Conservation (phyloP, 2,113 vertebrate genomes). For the Rutilus rutilus region DNA sequence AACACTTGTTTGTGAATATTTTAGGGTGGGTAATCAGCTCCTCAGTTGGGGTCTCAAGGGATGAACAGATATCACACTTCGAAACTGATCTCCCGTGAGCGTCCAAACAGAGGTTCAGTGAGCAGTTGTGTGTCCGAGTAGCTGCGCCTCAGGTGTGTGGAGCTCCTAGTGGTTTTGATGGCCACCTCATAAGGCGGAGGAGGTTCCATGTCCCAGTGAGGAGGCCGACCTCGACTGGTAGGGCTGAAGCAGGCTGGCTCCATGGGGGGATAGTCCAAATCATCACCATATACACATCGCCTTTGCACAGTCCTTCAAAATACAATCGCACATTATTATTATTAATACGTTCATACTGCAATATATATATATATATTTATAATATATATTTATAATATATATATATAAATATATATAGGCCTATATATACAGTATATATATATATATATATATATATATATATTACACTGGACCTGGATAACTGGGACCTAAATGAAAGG, state of each 20-base stretch:
- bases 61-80: slow-evolving; percentile 71
- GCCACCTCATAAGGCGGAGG: slow-evolving; percentile 81
- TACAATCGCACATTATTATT: not conserved
- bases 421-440: too few relatives aligned
- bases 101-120: slow-evolving; percentile 75
- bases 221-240: slow-evolving; percentile 65
- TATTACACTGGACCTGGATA: not conserved
- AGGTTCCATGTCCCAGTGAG: slow-evolving; percentile 75
- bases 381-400: too few relatives aligned
- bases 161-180: slow-evolving; percentile 80
- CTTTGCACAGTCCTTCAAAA: slow-evolving; percentile 68
- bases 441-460: too few relatives aligned
- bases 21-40: not conserved
- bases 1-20: not conserved
- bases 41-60: not conserved
- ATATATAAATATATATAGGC: too few relatives aligned
- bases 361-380: too few relatives aligned
- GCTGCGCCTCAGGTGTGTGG: slow-evolving; percentile 78
- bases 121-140: slow-evolving; percentile 79
- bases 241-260: slow-evolving; percentile 74
- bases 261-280: slow-evolving; percentile 80
- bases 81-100: slow-evolving; percentile 80
- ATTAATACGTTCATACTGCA: not conserved
- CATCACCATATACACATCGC: slow-evolving; percentile 65
- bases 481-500: not conserved